Base-by-base conservation (phyloP, 2,888 invertebrate genomes). In the Hybos culiciformis region DNA sequence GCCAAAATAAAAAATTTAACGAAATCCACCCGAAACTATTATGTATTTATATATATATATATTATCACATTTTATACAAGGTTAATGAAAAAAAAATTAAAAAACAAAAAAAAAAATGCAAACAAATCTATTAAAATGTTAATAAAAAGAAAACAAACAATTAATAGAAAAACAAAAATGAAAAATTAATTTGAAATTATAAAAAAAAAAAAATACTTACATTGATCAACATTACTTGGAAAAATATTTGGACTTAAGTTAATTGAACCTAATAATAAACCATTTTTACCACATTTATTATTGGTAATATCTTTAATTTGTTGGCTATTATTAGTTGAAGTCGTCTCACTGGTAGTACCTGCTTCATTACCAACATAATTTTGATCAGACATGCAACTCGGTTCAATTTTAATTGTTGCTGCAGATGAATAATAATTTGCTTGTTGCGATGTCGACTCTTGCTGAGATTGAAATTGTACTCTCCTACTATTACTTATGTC, bases 231-330 rank as follows among this genome's bases (percentile, higher is more conserved):
- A 36, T 36, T 36, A 32, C 43, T 42, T 24, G 48, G 44, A 43
- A 56, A 49, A 37, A 53, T 48, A 40, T 50, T 50, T 38, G 58
- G 58, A 51, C 58, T 83, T 59, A 83, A 77, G 66, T 83, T 83
- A 59, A 83, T 81, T 55, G 79, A 76, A 66, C 83, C 81, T 46
- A 78, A 76, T 48, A 86, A 76, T 49, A 87, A 67, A 20, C 82
- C 80, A 64, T 80, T 78, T 54, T 76, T 55, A 45, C 53, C 52
- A 47, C 54, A 50, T 48, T 49, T 52, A 44, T 46, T 52, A 14
- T 32, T 34, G 24, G 12, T 39, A 31, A 5, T 32, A 40, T 32
- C 19, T 20, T 5, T 32, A 32, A 21, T 39, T 29, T 29, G 29
- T 12, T 29, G 29, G 6, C 29, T 29, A n/a, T 2, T 29, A 29